Evolutionary conservation across 1,140 invertebrate species (phyloP).

Genomic region (Papilio polyxenes): DNA sequence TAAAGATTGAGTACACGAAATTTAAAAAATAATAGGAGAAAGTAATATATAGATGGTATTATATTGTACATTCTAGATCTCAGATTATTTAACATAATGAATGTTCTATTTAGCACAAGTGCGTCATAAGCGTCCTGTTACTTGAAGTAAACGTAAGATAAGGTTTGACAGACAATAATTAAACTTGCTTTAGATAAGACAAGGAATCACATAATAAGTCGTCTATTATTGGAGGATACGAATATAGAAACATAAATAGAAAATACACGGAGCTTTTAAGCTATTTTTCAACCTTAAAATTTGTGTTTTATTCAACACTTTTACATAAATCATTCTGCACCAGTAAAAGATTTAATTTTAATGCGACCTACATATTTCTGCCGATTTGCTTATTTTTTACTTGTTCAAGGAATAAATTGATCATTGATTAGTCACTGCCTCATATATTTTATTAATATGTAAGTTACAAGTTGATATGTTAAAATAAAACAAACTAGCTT

Average conservation of each 20-base stretch:
- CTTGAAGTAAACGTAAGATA: neutral
- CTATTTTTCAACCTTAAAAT: too few relatives aligned
- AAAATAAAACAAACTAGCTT: too few relatives aligned
- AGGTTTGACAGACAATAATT: conserved; percentile 4
- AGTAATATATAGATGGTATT: neutral
- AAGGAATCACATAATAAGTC: neutral
- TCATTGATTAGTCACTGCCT: neutral
- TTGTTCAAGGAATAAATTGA: neutral
- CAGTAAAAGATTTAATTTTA: neutral
- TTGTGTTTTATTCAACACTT: too few relatives aligned
- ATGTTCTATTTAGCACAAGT: neutral
- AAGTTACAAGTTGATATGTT: too few relatives aligned
- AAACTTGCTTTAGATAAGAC: neutral
- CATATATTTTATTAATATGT: neutral
- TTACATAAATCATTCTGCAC: neutral
- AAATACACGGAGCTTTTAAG: too few relatives aligned
- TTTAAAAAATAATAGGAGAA: too few relatives aligned
- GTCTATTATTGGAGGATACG: neutral
- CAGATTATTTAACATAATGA: neutral
- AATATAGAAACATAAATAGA: too few relatives aligned
- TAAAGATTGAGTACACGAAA: neutral
- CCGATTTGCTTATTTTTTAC: neutral
- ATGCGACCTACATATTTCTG: neutral
- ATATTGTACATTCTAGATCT: neutral
- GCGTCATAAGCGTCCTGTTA: neutral